Conservation (phyloP, 1,140 invertebrate species). For the Steinernema feltiae region DNA sequence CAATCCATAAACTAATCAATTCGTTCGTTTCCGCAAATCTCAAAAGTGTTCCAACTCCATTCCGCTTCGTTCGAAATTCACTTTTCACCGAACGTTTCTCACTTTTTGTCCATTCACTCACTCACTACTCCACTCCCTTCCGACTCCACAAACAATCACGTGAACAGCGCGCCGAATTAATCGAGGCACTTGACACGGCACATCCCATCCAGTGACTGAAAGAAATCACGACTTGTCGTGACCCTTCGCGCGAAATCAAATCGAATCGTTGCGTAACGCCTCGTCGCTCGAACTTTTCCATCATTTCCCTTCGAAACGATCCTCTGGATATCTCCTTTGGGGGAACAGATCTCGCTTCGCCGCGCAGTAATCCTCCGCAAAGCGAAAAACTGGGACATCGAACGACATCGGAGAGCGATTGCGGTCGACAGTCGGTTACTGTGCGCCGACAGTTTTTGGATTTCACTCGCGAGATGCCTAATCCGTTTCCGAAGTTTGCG, state of each 20-base stretch:
- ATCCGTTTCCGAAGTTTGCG: slow-evolving; percentile 21
- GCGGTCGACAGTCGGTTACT: neutral
- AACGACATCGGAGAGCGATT: neutral
- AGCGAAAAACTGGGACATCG: neutral
- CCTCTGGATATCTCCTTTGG: neutral
- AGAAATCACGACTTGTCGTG: neutral
- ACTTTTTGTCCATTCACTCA: neutral
- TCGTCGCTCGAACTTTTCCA: neutral
- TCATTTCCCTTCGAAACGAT: neutral
- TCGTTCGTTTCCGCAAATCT: no score
- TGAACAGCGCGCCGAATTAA: slow-evolving; percentile 1
- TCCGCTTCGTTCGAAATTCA: no score
- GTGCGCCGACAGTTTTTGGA: neutral
- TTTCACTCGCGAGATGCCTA: neutral
- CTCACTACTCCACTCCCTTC: neutral
- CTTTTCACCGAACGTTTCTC: neutral
- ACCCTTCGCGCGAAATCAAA: neutral
- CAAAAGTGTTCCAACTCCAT: no score
- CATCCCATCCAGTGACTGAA: neutral
- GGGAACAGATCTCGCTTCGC: neutral
- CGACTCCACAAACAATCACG: neutral
- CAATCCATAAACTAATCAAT: no score
- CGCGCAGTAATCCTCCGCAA: neutral
- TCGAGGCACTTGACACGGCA: slow-evolving; percentile 6
- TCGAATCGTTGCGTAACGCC: neutral